Conservation (phyloP, 2,797 vertebrate genomes). For the Pipistrellus kuhlii region DNA sequence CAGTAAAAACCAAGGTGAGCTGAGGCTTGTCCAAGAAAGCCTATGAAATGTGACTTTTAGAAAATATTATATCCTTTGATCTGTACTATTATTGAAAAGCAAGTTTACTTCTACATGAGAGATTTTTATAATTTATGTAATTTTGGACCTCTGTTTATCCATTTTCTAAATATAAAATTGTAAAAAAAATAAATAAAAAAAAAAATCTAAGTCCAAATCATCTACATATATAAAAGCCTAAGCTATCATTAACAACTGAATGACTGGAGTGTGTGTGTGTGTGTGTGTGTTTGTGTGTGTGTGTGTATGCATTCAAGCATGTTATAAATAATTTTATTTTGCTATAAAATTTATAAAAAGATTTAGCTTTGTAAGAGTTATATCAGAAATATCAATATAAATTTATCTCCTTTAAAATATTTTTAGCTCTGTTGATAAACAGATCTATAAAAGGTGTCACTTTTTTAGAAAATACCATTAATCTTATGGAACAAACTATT, state of each 20-base stretch:
- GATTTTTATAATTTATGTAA: neutral
- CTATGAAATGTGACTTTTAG: neutral
- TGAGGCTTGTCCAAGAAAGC: neutral
- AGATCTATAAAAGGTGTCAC: neutral
- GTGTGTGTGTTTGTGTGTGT: too few relatives aligned
- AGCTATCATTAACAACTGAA: accelerated
- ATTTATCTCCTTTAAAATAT: constrained; percentile 46
- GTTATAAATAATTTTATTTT: constrained; percentile 28
- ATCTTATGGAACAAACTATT: constrained; percentile 12
- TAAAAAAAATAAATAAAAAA: neutral
- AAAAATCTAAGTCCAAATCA: neutral
- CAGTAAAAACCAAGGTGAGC: neutral
- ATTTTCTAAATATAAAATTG: constrained; percentile 7
- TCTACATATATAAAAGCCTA: too few relatives aligned
- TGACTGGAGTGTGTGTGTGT: too few relatives aligned
- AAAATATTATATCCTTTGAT: neutral
- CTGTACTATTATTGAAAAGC: neutral
- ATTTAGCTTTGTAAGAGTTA: neutral
- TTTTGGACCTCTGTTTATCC: neutral
- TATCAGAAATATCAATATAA: constrained; percentile 4
- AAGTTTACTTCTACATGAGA: neutral
- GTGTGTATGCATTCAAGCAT: neutral
- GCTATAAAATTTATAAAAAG: neutral
- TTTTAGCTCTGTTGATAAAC: neutral
- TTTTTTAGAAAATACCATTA: neutral